Conservation (phyloP, 1,140 invertebrate genomes). For the Orchestia grillus region DNA sequence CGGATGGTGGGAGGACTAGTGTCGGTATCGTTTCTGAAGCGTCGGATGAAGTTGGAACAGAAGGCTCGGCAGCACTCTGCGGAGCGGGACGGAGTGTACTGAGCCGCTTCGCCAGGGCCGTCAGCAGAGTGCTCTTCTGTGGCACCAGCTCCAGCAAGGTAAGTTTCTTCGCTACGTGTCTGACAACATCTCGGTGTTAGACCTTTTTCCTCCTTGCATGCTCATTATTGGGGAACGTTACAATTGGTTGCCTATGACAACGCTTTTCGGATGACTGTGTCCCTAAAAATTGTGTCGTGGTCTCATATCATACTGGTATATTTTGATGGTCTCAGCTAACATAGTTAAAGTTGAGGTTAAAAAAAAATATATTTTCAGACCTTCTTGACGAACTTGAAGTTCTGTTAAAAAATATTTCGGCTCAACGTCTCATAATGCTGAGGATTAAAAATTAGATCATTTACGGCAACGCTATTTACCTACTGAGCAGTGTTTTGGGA, state of each 20-base stretch:
- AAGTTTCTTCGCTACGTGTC: background rate
- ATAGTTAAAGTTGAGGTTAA: too few species aligned
- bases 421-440: too few species aligned
- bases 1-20: background rate
- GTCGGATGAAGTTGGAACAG: background rate
- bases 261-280: too few species aligned
- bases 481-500: background rate
- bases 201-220: background rate
- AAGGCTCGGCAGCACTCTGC: background rate
- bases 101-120: constrained; percentile 12
- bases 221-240: too few species aligned
- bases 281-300: too few species aligned
- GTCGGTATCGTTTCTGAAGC: background rate
- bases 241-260: too few species aligned
- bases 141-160: constrained; percentile 30
- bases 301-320: too few species aligned
- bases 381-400: too few species aligned
- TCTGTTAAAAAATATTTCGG: too few species aligned
- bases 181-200: background rate
- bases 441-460: too few species aligned
- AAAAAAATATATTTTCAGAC: too few species aligned
- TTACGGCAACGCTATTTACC: background rate
- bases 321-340: too few species aligned
- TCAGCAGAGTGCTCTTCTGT: constrained; percentile 24
- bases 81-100: background rate